phyloP scores from a whole-genome alignment of 2,888 invertebrate genomes.

The Drepanosiphum platanoidis region DNA sequence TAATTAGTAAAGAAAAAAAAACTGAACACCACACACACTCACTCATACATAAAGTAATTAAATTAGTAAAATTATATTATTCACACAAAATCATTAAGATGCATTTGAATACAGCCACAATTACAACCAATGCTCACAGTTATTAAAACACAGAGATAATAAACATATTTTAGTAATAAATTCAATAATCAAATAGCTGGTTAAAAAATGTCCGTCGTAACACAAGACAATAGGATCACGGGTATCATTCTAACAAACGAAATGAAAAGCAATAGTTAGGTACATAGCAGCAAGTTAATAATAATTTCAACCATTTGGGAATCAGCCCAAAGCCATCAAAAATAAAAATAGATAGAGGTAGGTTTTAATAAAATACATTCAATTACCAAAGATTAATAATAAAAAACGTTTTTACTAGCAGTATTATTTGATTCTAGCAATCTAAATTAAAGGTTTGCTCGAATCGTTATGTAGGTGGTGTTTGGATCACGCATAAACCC shows the following conservation, averaged over 20 bases:
- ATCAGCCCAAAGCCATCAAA: neutral
- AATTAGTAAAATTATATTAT: neutral
- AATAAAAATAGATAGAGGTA: neutral
- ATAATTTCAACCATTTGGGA: neutral
- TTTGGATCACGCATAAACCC: neutral
- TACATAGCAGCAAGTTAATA: neutral
- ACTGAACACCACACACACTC: neutral
- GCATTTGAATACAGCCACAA: neutral
- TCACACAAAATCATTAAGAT: neutral
- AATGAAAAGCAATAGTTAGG: neutral
- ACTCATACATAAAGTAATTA: neutral
- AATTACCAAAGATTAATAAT: no score
- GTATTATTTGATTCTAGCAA: neutral
- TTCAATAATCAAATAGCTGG: neutral
- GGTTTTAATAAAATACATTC: no score
- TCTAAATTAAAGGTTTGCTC: neutral
- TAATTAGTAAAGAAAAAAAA: neutral
- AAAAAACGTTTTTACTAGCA: no score
- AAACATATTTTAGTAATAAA: neutral
- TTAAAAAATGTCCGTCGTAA: constrained; percentile 44
- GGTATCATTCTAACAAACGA: neutral
- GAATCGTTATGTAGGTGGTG: neutral
- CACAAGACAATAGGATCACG: neutral
- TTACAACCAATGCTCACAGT: neutral
- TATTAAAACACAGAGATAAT: neutral